Base-by-base conservation (phyloP, 2,797 vertebrate species). In the Sebastes vulpes region DNA sequence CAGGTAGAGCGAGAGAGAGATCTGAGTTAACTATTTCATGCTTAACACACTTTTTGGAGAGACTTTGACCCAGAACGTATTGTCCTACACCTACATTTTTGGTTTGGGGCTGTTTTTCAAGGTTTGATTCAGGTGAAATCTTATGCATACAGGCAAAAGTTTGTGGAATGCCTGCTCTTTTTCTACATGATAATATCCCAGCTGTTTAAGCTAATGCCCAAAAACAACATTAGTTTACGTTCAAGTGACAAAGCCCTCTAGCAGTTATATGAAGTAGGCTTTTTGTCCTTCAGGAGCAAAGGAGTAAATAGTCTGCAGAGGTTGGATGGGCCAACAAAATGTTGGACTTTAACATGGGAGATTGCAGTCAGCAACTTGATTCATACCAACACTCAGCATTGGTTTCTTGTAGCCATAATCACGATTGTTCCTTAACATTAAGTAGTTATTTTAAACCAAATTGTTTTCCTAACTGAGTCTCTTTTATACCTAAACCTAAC, bases 1-100 rank as follows among this genome's bases (percentile, higher is more conserved):
- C 76, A 84, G 82, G 84, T 76, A 77, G 67, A 84, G 79, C 3
- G 20, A 84, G 71, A 73, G 70, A 48, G 57, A 66, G 74, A 70
- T 66, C 9, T 16, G 64, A 87, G 82, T 87, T 89, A 91, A 87
- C 89, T 75, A 69, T 88, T 92, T 90, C 81, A 77, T 82, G 74
- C 59, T 75, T 68, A 48, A 48, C 65, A 69, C 12, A 20, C 16
- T 31, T 38, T 64, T 20, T 59, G 69, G 6, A 42, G 6, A 66
- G 52, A 61, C 31, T 32, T 20, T 63, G 70, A 75, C 69, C 65
- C 60, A 74, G 72, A 83, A 86, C n/a, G 23, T 42, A 35, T 23
- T 60, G 56, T 20, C 28, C 25, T 6, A 16, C 3, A 6, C 9
- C 35, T 52, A 9, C 29, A 3, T 14, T 18, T 70, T 31, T 58